Base-by-base conservation (phyloP, 2,113 vertebrate genomes). In the Prunella himalayana region DNA sequence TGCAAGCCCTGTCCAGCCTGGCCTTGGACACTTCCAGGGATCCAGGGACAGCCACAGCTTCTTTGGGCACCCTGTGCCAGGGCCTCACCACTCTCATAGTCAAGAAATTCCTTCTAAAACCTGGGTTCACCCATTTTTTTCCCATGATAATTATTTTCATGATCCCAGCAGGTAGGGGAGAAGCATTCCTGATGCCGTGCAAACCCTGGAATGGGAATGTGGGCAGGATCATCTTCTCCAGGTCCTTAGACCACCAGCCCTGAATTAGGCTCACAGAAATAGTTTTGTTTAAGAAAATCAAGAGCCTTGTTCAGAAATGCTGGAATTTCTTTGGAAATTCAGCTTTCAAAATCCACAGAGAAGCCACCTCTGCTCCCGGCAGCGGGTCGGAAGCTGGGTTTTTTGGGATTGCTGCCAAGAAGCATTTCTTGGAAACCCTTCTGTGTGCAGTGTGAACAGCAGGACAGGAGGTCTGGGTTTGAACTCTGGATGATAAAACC, bases 141-240 rank as follows among this genome's bases (percentile, higher is more conserved):
- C 18, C 53, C 76, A 41, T n/a, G 25, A 2, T 37, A 37, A 51
- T 59, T 51, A 23, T 39, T 82, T 88, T 47, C 22, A 3, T 11
- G 2, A 27, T 64, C 28, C 20, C 37, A 77, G 1, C 49, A 56
- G 24, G 10, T 22, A 23, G 16, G 11, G 9, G 15, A 19, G 17
- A 60, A 45, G 9, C 4, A 10, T 51, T 69, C 51, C 23, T 0
- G 0, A 4, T 27, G 15, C 42, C 0, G 0, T 50, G 13, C 30
- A 73, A 47, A 84, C 9, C 37, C 22, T 57, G 13, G 7, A 37
- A 2, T 31, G 30, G 44, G 19, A 79, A 28, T 10, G 14, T 19
- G 23, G 53, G 5, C 4, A 2, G 27, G 42, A 64, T 81, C 54
- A 9, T 63, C 68, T 75, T 57, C 65, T 71, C 37, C 18, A 1